phyloP scores from a whole-genome alignment of 53 echinoderm and acorn worm genomes.

The Paracentrotus lividus region DNA sequence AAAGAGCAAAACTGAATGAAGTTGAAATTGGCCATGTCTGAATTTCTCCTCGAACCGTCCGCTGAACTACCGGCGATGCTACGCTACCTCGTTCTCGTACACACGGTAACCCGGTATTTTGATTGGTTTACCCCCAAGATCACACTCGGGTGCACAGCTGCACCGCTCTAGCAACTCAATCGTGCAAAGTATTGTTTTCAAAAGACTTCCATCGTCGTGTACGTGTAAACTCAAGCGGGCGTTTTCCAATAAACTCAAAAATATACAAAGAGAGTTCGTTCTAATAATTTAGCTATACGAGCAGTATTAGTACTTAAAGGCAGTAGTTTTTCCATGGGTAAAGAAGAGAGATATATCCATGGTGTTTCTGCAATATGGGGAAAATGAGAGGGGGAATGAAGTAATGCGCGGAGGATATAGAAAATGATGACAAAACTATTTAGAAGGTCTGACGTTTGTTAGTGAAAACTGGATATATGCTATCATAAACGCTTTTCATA shows the following conservation, averaged over 20 bases:
- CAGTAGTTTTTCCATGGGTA: no score
- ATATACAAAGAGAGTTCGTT: neutral
- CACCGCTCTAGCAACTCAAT: conserved; percentile 23
- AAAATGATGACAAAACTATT: no score
- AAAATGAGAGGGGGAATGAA: no score
- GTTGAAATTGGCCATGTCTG: conserved; percentile 18
- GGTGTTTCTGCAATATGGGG: no score
- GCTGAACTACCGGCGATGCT: neutral
- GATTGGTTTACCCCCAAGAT: neutral
- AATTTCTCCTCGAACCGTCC: neutral
- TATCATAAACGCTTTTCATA: no score
- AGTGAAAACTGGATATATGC: no score
- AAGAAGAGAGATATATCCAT: no score
- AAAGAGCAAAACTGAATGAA: neutral
- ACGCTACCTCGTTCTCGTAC: neutral
- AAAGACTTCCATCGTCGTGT: neutral
- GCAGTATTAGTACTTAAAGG: no score
- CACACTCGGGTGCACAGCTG: conserved; percentile 29
- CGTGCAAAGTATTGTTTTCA: neutral
- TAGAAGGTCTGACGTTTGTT: no score
- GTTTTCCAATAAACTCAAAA: conserved; percentile 13
- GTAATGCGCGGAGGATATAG: no score
- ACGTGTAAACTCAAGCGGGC: conserved; percentile 27
- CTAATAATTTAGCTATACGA: no score
- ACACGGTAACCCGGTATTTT: conserved; percentile 21